phyloP scores from a whole-genome alignment of 2,888 invertebrate species.

The Encarsia formosa region DNA sequence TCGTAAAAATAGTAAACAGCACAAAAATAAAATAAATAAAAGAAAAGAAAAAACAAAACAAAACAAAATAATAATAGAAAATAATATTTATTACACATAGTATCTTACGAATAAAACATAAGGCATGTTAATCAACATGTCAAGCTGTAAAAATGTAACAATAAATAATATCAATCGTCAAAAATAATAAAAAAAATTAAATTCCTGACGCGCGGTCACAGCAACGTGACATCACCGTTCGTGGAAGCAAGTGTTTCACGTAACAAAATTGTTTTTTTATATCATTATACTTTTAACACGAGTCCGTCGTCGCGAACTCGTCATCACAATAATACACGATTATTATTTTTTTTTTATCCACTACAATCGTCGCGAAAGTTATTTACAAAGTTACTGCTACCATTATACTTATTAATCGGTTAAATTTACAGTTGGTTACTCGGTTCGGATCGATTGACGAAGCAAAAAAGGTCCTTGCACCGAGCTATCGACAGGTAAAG shows the following conservation, averaged over 20 bases:
- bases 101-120: constrained; percentile 6
- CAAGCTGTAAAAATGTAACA: not conserved
- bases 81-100: not conserved
- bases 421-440: too few species aligned
- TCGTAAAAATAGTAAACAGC: not conserved
- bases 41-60: not conserved
- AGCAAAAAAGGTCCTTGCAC: not conserved
- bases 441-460: not conserved
- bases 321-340: constrained; percentile 13
- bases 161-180: constrained; percentile 15
- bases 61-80: not conserved
- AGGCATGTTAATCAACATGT: constrained; percentile 8
- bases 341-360: not conserved
- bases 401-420: too few species aligned
- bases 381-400: constrained; percentile 23
- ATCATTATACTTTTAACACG: too few species aligned
- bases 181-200: too few species aligned
- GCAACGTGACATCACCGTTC: constrained; percentile 19
- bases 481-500: not conserved
- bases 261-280: too few species aligned
- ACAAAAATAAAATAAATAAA: not conserved
- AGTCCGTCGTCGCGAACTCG: constrained; percentile 10
- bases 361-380: too few species aligned
- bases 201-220: constrained; percentile 7
- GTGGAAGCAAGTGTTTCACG: not conserved